Evolutionary conservation across 2,797 vertebrate genomes (phyloP).

Genomic region (Amniataba percoides): DNA sequence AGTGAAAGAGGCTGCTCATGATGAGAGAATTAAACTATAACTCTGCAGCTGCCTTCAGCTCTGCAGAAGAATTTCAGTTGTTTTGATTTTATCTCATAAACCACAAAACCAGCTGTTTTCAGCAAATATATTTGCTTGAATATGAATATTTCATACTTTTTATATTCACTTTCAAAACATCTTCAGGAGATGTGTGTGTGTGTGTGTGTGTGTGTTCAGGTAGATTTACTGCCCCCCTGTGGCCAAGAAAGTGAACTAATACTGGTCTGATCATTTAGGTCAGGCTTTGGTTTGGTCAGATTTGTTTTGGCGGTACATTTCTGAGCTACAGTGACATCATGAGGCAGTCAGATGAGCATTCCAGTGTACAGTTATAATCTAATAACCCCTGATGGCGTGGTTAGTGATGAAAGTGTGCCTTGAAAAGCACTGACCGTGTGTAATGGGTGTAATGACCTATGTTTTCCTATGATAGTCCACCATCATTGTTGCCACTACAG

Average conservation of each 20-base stretch:
- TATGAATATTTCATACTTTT: background rate
- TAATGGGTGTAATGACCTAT: background rate
- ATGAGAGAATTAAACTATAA: background rate
- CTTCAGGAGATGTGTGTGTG: background rate
- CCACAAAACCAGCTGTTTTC: background rate
- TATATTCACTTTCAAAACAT: background rate
- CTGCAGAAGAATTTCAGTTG: background rate
- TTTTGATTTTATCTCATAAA: no score
- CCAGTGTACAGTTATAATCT: background rate
- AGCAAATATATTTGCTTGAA: background rate
- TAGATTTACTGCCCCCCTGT: background rate
- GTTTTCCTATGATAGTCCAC: background rate
- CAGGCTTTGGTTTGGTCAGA: background rate
- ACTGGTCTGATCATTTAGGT: background rate
- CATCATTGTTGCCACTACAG: background rate
- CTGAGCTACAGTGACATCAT: background rate
- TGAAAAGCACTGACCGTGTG: slow-evolving; percentile 4
- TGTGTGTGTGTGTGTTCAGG: background rate
- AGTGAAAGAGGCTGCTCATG: background rate
- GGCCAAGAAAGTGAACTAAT: background rate
- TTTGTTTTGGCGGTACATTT: background rate
- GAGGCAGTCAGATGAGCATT: background rate
- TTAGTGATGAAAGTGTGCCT: background rate
- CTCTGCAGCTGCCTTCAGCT: background rate
- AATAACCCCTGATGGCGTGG: background rate